A percentile compares a stretch with the other conserved stretches of the same genome.
Conservation (phyloP, 2,888 invertebrate genomes). For the Acanthosepion esculentum region DNA sequence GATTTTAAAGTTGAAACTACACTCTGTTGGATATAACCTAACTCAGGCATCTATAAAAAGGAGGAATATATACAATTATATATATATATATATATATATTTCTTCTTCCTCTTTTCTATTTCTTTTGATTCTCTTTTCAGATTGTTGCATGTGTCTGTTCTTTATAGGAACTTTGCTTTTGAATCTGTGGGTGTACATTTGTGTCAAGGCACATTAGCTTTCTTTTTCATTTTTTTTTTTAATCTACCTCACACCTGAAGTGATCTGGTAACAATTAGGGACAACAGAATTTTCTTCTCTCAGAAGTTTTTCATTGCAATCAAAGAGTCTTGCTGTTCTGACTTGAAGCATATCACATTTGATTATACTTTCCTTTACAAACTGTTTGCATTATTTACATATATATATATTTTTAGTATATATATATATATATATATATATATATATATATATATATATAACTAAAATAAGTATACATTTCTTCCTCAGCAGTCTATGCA, state of each 20-base stretch:
- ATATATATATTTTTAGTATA: too few relatives aligned
- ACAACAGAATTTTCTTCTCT: not conserved
- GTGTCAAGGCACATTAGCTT: not conserved
- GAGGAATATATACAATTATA: too few relatives aligned
- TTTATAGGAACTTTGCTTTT: not conserved
- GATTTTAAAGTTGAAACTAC: too few relatives aligned
- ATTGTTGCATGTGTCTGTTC: not conserved
- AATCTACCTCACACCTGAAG: not conserved
- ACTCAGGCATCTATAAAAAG: too few relatives aligned
- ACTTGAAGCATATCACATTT: not conserved
- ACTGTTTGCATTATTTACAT: not conserved
- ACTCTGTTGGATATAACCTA: too few relatives aligned
- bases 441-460: too few relatives aligned
- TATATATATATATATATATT: too few relatives aligned
- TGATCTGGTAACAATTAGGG: not conserved
- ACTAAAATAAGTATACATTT: too few relatives aligned
- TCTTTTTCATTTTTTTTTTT: not conserved
- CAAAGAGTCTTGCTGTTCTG: constrained; percentile 15
- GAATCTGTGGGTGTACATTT: not conserved
- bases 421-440: too few relatives aligned
- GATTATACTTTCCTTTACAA: not conserved
- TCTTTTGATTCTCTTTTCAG: not conserved
- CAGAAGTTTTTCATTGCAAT: not conserved
- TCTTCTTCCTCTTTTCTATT: too few relatives aligned
- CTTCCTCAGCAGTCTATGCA: too few relatives aligned